Conservation (phyloP, 2,113 vertebrate genomes). For the Crotalus horridus region DNA sequence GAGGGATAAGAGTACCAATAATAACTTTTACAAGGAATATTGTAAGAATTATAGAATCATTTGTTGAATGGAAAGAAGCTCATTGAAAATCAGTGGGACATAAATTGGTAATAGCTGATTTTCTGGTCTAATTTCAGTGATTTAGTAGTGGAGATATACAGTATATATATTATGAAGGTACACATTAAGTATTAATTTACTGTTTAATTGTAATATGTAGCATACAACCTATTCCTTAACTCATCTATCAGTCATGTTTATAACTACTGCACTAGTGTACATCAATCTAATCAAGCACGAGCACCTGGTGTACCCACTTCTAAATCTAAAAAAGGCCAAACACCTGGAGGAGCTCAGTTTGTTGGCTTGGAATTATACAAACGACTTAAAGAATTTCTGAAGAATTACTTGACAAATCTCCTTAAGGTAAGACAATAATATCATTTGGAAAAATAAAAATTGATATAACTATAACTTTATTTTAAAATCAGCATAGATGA, state of each 20-base stretch:
- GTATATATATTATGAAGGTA: no score
- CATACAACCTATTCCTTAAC: conserved; percentile 70
- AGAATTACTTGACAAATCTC: conserved; percentile 97
- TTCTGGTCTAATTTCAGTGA: background rate
- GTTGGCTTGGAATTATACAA: conserved; percentile 97
- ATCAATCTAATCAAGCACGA: conserved; percentile 92
- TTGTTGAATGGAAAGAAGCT: background rate
- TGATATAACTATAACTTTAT: background rate
- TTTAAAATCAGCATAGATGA: conserved; percentile 14
- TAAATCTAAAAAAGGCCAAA: conserved; percentile 94
- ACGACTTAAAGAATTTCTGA: conserved; percentile 95
- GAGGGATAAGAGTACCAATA: background rate
- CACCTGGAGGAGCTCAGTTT: conserved; percentile 94
- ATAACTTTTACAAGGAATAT: background rate
- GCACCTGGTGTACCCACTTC: conserved; percentile 84
- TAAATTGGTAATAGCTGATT: background rate
- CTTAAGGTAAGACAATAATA: conserved; percentile 81
- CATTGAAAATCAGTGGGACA: background rate
- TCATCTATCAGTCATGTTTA: conserved; percentile 88
- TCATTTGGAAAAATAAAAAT: background rate
- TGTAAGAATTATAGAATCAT: background rate
- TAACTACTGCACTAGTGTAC: conserved; percentile 98
- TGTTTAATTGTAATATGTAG: background rate
- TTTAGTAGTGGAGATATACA: no score
- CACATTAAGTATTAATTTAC: background rate